Base-by-base conservation (phyloP, 2,113 vertebrate species). In the Cynopterus brachyotis region DNA sequence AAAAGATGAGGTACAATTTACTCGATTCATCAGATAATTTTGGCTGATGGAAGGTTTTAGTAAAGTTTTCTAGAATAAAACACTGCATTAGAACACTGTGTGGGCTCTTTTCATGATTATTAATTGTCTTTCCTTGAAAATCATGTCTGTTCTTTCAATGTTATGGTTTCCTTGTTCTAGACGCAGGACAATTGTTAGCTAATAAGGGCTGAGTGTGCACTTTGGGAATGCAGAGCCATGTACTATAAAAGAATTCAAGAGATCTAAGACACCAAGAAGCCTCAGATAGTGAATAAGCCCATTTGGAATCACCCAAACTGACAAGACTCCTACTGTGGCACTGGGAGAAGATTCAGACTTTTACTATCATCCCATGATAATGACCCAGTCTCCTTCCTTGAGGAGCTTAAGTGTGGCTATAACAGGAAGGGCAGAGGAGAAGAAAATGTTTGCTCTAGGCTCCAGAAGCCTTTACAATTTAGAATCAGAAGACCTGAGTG, bases 31-130 rank as follows among this genome's bases (percentile, higher is more conserved):
- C 40, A 82, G 42, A 60, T 37, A 47, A 62, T 91, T 94, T 86
- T n/a, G 47, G 6, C 42, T 81, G 1, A 60, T 5, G n/a, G 19
- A 83, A 8, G 7, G 35, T 78, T 79, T 75, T 60, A 59, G 10
- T 93, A n/a, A 93, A 13, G 37, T 62, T 83, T 26, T 53, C 50
- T 93, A 82, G 22, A 42, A 76, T 66, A 81, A 97, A 94, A 69
- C 20, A 80, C 28, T 78, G 11, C 26, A 79, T 53, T 28, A 86
- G 37, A 80, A 50, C 35, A 94, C 8, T 47, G 15, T n/a, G 81
- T 9, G 53, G 53, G 9, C 11, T 66, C 79, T 81, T 90, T 82
- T 40, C 32, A 3, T 32, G 19, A 0, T 32, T 83, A 37, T 55
- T n/a, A 73, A n/a, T 9, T 22, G 2, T 24, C 40, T 95, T 88